Conservation (phyloP, 2,797 vertebrate genomes). For the Nasua narica region DNA sequence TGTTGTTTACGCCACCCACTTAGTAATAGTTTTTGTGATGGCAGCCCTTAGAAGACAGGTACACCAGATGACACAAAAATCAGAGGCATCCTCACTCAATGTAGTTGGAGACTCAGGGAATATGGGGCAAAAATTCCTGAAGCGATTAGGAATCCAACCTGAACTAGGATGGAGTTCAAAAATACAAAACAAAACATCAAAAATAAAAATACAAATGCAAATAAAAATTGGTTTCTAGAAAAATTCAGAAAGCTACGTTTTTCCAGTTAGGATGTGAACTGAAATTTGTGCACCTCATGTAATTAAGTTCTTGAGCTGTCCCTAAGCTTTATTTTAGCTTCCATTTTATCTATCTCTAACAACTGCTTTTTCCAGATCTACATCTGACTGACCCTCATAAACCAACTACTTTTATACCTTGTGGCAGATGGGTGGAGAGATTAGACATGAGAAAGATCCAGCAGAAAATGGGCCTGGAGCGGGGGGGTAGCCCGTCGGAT, state of each 20-base stretch:
- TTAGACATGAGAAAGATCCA: not conserved
- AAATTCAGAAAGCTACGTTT: not conserved
- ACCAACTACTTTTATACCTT: fast-evolving
- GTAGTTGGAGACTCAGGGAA: not conserved
- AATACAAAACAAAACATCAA: not conserved
- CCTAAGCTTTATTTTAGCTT: not conserved
- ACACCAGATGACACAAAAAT: fast-evolving
- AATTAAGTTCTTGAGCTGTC: not conserved
- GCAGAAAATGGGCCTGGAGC: not conserved
- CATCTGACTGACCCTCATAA: not conserved
- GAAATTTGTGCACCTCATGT: not conserved
- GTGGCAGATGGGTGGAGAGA: not conserved
- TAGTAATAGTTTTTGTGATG: too few species aligned
- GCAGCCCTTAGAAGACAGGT: not conserved
- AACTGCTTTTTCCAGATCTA: not conserved
- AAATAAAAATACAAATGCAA: not conserved
- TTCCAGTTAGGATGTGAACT: not conserved
- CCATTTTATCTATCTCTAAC: not conserved
- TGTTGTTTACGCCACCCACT: not conserved
- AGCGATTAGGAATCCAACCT: not conserved
- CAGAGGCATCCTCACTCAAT: not conserved
- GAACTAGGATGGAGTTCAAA: not conserved
- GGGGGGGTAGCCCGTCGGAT: fast-evolving
- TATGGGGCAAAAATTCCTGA: not conserved
- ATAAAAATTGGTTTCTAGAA: not conserved